phyloP scores from a whole-genome alignment of 2,797 vertebrate species.

The Taenioides sp. region DNA sequence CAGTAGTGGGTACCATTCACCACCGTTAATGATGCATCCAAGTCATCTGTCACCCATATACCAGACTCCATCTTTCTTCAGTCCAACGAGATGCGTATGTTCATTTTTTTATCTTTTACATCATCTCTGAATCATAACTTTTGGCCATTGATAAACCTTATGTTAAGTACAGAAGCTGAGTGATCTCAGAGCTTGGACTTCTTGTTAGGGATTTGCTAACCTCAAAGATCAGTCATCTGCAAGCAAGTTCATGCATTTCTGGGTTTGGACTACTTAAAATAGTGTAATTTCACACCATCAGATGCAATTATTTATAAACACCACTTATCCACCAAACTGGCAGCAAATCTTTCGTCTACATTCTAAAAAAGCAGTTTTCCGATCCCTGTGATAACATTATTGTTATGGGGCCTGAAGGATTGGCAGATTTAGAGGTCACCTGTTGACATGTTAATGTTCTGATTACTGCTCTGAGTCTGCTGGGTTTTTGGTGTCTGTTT shows the following conservation, averaged over 20 bases:
- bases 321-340: constrained; percentile 20
- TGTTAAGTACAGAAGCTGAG: constrained; percentile 12
- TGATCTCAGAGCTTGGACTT: constrained; percentile 59
- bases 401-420: constrained; percentile 23
- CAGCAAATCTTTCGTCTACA: constrained; percentile 27
- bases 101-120: constrained; percentile 15
- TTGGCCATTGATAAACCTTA: constrained; percentile 44
- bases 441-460: constrained; percentile 63
- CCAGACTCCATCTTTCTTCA: constrained; percentile 39
- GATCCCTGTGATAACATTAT: constrained; percentile 42
- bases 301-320: constrained; percentile 21
- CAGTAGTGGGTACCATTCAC: constrained; percentile 27
- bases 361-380: constrained; percentile 6
- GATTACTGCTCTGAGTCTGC: constrained; percentile 27
- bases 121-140: constrained; percentile 30
- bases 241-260: constrained; percentile 27
- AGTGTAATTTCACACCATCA: constrained; percentile 25
- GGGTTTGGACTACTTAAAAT: constrained; percentile 36
- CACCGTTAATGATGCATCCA: constrained; percentile 26
- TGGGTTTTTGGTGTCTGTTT: constrained; percentile 44
- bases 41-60: constrained; percentile 42
- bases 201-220: constrained; percentile 28
- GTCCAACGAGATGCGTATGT: constrained; percentile 27
- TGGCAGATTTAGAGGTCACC: constrained; percentile 36
- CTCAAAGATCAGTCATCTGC: constrained; percentile 49